Evolutionary conservation across 2,113 vertebrate genomes (phyloP).

Genomic region (Halichoerus grypus): DNA sequence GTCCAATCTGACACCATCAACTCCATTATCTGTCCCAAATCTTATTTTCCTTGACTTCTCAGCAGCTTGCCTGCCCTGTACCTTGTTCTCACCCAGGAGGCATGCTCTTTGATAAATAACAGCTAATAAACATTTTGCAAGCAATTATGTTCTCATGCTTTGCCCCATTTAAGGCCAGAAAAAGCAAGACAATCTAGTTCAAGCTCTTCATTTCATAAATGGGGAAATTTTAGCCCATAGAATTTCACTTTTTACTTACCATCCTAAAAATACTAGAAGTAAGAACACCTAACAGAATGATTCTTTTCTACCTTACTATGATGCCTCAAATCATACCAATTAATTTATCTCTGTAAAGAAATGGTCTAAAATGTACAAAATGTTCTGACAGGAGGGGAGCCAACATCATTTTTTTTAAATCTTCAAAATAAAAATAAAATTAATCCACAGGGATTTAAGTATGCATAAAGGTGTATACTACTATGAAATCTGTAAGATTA

Average conservation of each 20-base stretch:
- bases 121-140: background rate
- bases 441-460: background rate
- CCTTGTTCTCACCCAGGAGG: background rate
- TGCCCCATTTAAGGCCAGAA: background rate
- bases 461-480: background rate
- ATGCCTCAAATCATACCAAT: background rate
- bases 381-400: background rate
- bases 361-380: background rate
- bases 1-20: background rate
- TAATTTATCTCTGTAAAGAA: background rate
- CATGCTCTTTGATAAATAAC: background rate
- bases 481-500: background rate
- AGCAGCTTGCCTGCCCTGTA: background rate
- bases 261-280: background rate
- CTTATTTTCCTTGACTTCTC: background rate
- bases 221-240: background rate
- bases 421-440: background rate
- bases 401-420: background rate
- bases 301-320: background rate
- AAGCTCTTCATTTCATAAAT: background rate
- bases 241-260: background rate
- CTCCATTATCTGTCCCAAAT: background rate
- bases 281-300: background rate
- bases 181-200: background rate
- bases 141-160: background rate